Evolutionary conservation across 2,888 invertebrate species (phyloP), one percentile per base, ranked within the genome.

Genomic region (Oxytorus armatus): DNA sequence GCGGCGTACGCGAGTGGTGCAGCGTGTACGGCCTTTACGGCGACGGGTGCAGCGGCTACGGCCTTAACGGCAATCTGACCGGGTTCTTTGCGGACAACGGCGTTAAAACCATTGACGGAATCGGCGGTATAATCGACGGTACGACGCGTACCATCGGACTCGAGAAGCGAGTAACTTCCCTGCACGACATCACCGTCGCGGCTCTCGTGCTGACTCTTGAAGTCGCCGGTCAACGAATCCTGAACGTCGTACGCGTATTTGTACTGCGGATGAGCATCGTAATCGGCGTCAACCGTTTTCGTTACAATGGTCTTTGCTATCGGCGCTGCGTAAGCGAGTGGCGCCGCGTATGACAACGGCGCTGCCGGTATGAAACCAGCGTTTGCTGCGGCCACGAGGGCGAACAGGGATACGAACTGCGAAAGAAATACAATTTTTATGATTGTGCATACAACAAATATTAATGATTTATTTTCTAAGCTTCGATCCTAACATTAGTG

Each of bases 291-390:
- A 16, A 87, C 77, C 0, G 86, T 63, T 81, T 90, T 90, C 21
- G 90, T 83, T 3, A 90, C 83, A 0, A 89, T 86, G 0, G 89
- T 79, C 77, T 86, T 88, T 79, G 87, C 89, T 16, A 87, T 85
- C 3, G 89, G 88, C 3, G 87, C 83, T 1, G 86, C 88, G 25
- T 84, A 85, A 0, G 84, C 84, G 8, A 83, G 33, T 0, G 86
- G 85, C 0, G 87, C 86, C 23, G 89, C 85, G 63, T 88, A 89
- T 5, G 88, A 83, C 23, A 85, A 44, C 88, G 85, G 92, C 86
- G 63, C 66, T 1, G 44, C 69, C n/a, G 79, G 79, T 91, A 88
- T 89, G 83, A 94, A 85, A 0, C 94, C 94, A 87, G 93, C 94
- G 72, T 81, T 93, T 42, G 93, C 92, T 55, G 92, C 92, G 81